These are phyloP conservation scores for Leptodactylus fallax DNA, from an alignment of 2,797 vertebrate genomes.

Conservation along the genomic window DNA sequence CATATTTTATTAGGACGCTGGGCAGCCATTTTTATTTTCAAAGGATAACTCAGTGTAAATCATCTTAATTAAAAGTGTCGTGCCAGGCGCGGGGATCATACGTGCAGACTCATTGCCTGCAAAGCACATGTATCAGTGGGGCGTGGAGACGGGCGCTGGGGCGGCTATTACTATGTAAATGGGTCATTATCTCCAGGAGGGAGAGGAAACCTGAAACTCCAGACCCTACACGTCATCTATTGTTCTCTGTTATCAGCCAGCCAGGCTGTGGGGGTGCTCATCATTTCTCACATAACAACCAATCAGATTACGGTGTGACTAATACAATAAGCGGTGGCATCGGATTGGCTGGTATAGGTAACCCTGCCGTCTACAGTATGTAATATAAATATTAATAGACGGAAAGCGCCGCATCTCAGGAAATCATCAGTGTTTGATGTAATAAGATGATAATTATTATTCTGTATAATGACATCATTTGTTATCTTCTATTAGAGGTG, in stretches of 20 bases:
- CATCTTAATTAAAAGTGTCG: slow-evolving; percentile 88
- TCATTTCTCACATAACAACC: too few species aligned
- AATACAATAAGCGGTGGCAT: too few species aligned
- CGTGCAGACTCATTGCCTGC: slow-evolving; percentile 77
- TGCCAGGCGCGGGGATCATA: slow-evolving; percentile 78
- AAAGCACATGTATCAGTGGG: too few species aligned
- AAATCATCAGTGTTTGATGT: too few species aligned
- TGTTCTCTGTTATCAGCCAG: background rate
- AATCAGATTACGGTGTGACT: too few species aligned
- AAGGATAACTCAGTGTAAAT: slow-evolving; percentile 86
- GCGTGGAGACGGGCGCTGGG: slow-evolving; percentile 30
- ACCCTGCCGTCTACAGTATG: too few species aligned
- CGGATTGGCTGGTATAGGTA: background rate
- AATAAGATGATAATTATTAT: too few species aligned
- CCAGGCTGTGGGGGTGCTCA: too few species aligned
- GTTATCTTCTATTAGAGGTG: background rate
- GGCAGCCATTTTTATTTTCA: slow-evolving; percentile 82
- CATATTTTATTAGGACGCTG: slow-evolving; percentile 81
- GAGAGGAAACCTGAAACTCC: slow-evolving; percentile 5
- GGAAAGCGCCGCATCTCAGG: too few species aligned
- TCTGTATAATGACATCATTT: background rate
- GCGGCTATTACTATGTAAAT: slow-evolving; percentile 79
- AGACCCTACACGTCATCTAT: background rate
- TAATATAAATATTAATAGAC: too few species aligned
- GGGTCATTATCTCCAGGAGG: slow-evolving; percentile 77